Percentiles rank a stretch among this genome's conserved stretches.
These are phyloP conservation scores for Apamea crenata DNA, from an alignment of 2,888 invertebrate genomes.

Conservation along the genomic window DNA sequence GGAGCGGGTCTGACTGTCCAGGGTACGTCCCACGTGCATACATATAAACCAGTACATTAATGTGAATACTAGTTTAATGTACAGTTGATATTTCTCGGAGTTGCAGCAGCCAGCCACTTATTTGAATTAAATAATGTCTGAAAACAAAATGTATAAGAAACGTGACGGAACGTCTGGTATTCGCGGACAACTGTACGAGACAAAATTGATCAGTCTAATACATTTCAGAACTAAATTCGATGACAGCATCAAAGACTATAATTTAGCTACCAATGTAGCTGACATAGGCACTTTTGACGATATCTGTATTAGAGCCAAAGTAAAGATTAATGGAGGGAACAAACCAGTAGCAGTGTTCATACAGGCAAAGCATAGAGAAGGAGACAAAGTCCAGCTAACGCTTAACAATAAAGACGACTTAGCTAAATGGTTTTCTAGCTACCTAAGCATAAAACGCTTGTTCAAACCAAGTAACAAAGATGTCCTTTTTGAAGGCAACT, in stretches of 20 bases:
- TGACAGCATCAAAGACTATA: slow-evolving; percentile 43
- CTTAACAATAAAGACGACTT: slow-evolving; percentile 43
- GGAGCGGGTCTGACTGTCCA: background rate
- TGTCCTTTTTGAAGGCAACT: slow-evolving; percentile 39
- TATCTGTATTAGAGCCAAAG: slow-evolving; percentile 54
- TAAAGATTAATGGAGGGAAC: slow-evolving; percentile 27
- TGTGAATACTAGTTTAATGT: background rate
- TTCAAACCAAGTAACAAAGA: slow-evolving; percentile 36
- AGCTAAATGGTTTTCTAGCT: slow-evolving; percentile 52
- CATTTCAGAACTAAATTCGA: slow-evolving; percentile 51
- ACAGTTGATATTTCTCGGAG: background rate
- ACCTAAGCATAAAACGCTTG: slow-evolving; percentile 40
- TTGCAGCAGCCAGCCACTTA: no score
- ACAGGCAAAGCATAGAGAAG: slow-evolving; percentile 61
- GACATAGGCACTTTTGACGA: slow-evolving; percentile 62
- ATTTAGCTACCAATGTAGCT: slow-evolving; percentile 60
- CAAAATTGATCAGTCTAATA: slow-evolving; percentile 60
- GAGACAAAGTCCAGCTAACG: slow-evolving; percentile 13
- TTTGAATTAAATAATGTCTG: background rate
- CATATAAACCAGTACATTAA: background rate
- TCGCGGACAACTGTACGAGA: slow-evolving; percentile 59
- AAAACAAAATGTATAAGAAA: slow-evolving; percentile 17
- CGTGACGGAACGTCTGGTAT: slow-evolving; percentile 50
- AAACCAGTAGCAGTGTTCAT: slow-evolving; percentile 47
- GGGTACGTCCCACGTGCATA: background rate